Base-by-base conservation (phyloP, 2,888 invertebrate species). In the Drosophila dives region DNA sequence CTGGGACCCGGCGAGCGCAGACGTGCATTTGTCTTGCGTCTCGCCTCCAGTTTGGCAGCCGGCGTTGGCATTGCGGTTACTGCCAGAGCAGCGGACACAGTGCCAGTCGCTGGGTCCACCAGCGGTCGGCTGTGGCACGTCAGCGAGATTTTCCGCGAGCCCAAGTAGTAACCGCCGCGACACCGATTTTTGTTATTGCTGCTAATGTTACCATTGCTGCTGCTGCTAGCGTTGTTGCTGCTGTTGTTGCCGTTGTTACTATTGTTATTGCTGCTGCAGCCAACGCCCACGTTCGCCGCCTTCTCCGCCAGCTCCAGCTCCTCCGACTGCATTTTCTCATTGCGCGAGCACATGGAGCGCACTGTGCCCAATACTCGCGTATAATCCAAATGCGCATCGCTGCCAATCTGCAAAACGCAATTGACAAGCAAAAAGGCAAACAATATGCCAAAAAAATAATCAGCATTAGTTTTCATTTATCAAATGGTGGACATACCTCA, bases 61-160 rank as follows among this genome's bases (percentile, higher is more conserved):
- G 85, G 74, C 38, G 81, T 79, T 86, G 92, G 88, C 84, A 75
- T 62, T 54, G 85, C 68, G 77, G 84, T 79, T 77, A 80, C 84
- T 75, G 83, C 79, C 40, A 69, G 66, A 32, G 73, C 69, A 33
- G 80, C 76, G 50, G 70, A 69, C 55, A 81, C 82, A 49, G 83
- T 83, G 81, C 85, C 93, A 92, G 91, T 94, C 94, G 91, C 90
- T 81, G 91, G 49, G 80, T 91, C 83, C 59, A 87, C 94, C 92
- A 91, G 74, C 12, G 92, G 92, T 11, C 92, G 86, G 81, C 95
- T 95, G 92, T 95, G 95, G 92, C 96, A 96, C 11, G 96, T 96
- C 82, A 96, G 94, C 83, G 96, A 96, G 87, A 96, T 96, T 93
- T 96, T 96, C 83, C 96, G 93, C 73, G 94, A 94, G 75, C 91